Conservation (phyloP, 2,888 invertebrate genomes). For the Listrodromus nycthemerus region DNA sequence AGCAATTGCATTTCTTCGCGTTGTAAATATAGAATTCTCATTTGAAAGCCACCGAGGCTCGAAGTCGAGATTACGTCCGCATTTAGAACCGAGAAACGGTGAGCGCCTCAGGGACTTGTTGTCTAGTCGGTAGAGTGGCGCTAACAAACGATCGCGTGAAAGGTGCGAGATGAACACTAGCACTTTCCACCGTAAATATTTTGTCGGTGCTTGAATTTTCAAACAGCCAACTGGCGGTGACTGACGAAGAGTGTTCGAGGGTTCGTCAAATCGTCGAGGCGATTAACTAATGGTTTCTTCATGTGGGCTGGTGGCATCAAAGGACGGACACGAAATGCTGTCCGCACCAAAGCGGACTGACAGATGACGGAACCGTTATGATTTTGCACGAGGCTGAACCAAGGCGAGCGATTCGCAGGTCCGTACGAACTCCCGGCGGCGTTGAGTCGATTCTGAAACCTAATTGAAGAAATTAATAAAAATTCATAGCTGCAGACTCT, state of each 20-base stretch:
- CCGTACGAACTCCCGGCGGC: conserved; percentile 27
- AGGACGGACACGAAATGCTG: conserved; percentile 45
- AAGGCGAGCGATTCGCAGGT: conserved; percentile 39
- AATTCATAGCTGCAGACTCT: background rate
- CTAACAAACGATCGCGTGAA: conserved; percentile 7
- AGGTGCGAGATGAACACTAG: conserved; percentile 10
- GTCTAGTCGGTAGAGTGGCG: conserved; percentile 18
- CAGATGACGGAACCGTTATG: conserved; percentile 66
- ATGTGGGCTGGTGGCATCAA: conserved; percentile 20
- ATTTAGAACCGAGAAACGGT: background rate
- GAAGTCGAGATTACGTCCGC: conserved; percentile 6
- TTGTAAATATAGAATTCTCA: background rate
- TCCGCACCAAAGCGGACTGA: conserved; percentile 38
- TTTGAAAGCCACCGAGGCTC: conserved; percentile 1
- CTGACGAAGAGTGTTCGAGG: background rate
- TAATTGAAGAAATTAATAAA: background rate
- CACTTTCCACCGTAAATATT: conserved; percentile 9
- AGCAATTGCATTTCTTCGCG: conserved; percentile 1
- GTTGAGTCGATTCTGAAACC: background rate
- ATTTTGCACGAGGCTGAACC: conserved; percentile 34
- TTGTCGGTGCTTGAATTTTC: background rate
- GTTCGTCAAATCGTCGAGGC: background rate
- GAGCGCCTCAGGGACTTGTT: conserved; percentile 1
- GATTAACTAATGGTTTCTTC: conserved; percentile 23
- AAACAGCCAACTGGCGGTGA: background rate